Conservation (phyloP, 2,888 invertebrate genomes). For the Ferrisia virgata region DNA sequence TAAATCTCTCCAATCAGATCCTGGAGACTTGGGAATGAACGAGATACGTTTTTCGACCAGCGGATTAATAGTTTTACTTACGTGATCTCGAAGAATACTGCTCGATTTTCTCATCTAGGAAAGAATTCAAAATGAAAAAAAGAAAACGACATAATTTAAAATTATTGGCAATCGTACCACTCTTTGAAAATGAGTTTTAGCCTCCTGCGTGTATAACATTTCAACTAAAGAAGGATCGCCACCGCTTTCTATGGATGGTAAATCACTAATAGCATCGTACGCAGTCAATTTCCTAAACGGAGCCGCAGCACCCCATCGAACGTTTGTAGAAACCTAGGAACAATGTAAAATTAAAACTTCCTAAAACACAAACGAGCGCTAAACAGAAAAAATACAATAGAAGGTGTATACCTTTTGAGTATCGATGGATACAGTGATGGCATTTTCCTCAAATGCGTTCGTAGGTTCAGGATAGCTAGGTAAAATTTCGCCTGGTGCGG, state of each 20-base stretch:
- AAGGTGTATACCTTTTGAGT: constrained; percentile 56
- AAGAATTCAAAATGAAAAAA: not conserved
- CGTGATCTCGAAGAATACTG: constrained; percentile 64
- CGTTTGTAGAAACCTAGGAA: constrained; percentile 56
- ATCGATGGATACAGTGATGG: constrained; percentile 63
- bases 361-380: too few species aligned
- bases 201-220: constrained; percentile 64
- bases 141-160: not conserved
- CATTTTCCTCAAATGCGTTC: constrained; percentile 70
- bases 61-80: constrained; percentile 80
- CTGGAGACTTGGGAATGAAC: constrained; percentile 69
- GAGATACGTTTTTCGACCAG: constrained; percentile 74
- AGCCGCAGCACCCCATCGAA: constrained; percentile 66
- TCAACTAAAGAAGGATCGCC: constrained; percentile 64
- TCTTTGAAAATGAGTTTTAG: constrained; percentile 70
- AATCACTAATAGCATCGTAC: constrained; percentile 77
- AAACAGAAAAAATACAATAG: too few species aligned
- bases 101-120: constrained; percentile 58
- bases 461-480: constrained; percentile 76
- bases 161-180: not conserved
- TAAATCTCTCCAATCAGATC: constrained; percentile 82
- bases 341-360: constrained; percentile 23
- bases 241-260: constrained; percentile 73
- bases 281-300: constrained; percentile 75
- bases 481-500: constrained; percentile 72